These are phyloP conservation scores for Paradisaea rubra DNA, from an alignment of 2,113 vertebrate genomes.

Conservation along the genomic window DNA sequence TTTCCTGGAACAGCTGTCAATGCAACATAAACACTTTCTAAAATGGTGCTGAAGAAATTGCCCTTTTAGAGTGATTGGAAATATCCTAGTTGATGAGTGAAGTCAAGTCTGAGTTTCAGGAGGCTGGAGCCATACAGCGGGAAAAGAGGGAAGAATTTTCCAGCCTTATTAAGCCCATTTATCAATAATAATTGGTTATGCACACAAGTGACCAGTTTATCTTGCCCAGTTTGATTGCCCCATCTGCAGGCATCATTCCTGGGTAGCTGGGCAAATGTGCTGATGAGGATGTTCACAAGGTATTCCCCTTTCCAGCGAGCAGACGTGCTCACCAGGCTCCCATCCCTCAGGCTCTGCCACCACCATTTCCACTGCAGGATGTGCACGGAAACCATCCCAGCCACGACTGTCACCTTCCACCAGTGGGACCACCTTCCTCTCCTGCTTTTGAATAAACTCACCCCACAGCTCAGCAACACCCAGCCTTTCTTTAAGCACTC, in stretches of 20 bases:
- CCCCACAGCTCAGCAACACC: not conserved
- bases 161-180: not conserved
- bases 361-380: rapidly evolving
- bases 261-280: not conserved
- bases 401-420: rapidly evolving
- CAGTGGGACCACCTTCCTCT: not conserved
- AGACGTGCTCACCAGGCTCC: not conserved
- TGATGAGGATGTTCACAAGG: not conserved
- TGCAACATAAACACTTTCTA: slow-evolving; percentile 26
- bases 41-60: slow-evolving; percentile 26
- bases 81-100: not conserved
- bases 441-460: not conserved
- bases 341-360: not conserved
- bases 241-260: not conserved
- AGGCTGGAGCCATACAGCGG: not conserved
- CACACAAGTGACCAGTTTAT: not conserved
- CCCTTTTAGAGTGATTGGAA: slow-evolving; percentile 18
- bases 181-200: not conserved
- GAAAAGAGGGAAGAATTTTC: not conserved
- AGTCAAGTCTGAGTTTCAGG: not conserved
- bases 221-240: not conserved
- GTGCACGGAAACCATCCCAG: not conserved
- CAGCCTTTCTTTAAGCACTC: not conserved
- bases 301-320: rapidly evolving
- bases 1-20: slow-evolving; percentile 14